Evolutionary conservation across 2,888 invertebrate genomes (phyloP), one percentile per base, ranked within the genome.

Genomic region (Incurvaria masculella): DNA sequence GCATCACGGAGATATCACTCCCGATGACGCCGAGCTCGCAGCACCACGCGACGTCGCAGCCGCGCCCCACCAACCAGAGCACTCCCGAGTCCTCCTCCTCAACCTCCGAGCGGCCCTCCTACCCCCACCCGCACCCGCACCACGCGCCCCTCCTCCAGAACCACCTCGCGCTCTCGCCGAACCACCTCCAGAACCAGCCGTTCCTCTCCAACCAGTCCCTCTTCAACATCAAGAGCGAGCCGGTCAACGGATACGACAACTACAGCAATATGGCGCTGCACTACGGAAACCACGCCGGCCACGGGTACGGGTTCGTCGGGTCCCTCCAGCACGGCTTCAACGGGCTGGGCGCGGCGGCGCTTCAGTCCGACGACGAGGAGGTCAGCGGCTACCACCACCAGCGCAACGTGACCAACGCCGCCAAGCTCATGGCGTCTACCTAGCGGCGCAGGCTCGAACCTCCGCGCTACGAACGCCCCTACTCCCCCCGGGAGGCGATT

Each of bases 381-480:
- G 81, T 86, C 55, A 82, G 82, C 52, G 87, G 89, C 21, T 89
- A 89, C 69, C 88, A 90, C 63, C 91, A 91, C 70, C 91, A 91
- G 65, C 89, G 91, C 63, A 90, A 90, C 73, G 90, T 91, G 54
- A 89, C 90, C 39, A 89, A 89, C 52, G 88, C 91, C 51, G 89
- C 91, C 49, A 91, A 91, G 66, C 78, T 91, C 53, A 88, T 91
- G 85, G 91, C 91, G 11, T 89, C 90, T 49, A 89, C 91, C 68
- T 91, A 87, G 79, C 73, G 53, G 16, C 69, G 52, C 42, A 85
- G 72, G 61, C 33, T n/a, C 33, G 33, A 14, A 11, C 3, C 33
- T 23, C 23, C 5, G 23, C 10, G 23, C 23, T 6, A 23, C 6
- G 23, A 10, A 23, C 23, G n/a, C n/a, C n/a, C n/a, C n/a, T n/a